Conservation (phyloP, 2,888 invertebrate genomes). For the Cyrtodaria siliqua region DNA sequence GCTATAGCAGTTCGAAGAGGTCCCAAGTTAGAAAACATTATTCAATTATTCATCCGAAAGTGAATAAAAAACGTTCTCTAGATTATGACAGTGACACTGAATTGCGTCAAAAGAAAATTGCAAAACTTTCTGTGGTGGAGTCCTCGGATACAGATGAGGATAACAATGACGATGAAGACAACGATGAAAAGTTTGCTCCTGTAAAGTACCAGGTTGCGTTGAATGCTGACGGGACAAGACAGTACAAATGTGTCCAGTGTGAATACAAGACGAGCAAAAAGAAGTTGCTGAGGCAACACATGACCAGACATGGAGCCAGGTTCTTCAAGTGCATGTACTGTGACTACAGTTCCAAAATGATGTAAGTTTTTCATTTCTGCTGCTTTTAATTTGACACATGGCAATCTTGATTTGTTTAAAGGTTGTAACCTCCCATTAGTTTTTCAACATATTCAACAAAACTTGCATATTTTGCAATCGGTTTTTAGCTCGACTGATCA, state of each 20-base stretch:
- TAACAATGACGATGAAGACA: background rate
- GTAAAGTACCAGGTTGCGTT: constrained; percentile 47
- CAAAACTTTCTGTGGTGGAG: background rate
- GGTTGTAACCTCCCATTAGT: no score
- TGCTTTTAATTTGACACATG: no score
- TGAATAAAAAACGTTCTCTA: constrained; percentile 26
- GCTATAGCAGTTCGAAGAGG: background rate
- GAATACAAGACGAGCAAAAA: constrained; percentile 39
- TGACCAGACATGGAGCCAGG: constrained; percentile 16
- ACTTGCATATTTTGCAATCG: no score
- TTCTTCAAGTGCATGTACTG: constrained; percentile 66
- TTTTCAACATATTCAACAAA: no score
- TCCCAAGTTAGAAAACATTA: constrained; percentile 4
- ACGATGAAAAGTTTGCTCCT: constrained; percentile 1
- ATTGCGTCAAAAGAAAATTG: constrained; percentile 1
- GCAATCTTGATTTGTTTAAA: no score
- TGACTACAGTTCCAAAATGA: constrained; percentile 20
- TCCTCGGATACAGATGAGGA: background rate
- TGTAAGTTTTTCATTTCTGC: constrained; percentile 31
- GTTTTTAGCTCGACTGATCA: no score
- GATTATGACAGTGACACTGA: constrained; percentile 37
- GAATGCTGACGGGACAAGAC: constrained; percentile 29
- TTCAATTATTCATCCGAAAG: constrained; percentile 1
- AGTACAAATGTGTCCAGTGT: constrained; percentile 48
- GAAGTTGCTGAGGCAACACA: constrained; percentile 31